Percentiles rank a stretch among this genome's conserved stretches.
These are phyloP conservation scores for Acrobasis repandana DNA, from an alignment of 2,888 invertebrate genomes.

Conservation along the genomic window DNA sequence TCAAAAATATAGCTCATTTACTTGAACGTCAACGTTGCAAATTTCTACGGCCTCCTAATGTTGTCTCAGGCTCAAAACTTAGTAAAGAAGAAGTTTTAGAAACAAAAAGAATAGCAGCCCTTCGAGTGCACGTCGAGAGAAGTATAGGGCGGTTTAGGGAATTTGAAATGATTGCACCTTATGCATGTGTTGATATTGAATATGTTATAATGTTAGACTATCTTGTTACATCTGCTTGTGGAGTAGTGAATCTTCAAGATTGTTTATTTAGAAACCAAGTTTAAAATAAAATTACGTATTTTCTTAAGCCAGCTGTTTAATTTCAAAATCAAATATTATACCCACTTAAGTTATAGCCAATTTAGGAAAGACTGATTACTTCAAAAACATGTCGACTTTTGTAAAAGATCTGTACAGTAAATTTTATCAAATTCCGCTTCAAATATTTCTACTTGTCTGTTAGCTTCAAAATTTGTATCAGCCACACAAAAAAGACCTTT, in stretches of 20 bases:
- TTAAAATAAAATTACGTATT: constrained; percentile 13
- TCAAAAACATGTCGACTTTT: constrained; percentile 22
- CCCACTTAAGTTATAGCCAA: constrained; percentile 9
- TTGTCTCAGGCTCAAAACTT: no score
- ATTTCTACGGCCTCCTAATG: constrained; percentile 30
- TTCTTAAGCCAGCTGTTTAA: constrained; percentile 11
- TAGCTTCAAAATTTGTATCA: constrained; percentile 27
- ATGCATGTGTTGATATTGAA: no score
- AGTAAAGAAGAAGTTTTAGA: no score
- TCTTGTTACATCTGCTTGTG: neutral
- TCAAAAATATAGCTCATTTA: constrained; percentile 29
- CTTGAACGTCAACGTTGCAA: constrained; percentile 23
- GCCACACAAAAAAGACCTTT: constrained; percentile 33
- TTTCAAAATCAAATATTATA: constrained; percentile 6
- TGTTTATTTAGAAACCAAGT: no score
- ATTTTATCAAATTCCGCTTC: constrained; percentile 28
- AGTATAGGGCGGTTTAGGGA: constrained; percentile 21
- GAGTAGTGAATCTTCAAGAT: constrained; percentile 1
- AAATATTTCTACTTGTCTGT: constrained; percentile 24
- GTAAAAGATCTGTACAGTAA: constrained; percentile 20
- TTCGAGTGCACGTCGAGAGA: constrained; percentile 26
- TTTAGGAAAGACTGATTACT: constrained; percentile 19
- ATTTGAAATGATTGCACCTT: no score
- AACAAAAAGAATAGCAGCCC: constrained; percentile 26
- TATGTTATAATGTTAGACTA: neutral